phyloP scores from a whole-genome alignment of 2,113 vertebrate genomes.

The Rhinopomastus cyanomelas region DNA sequence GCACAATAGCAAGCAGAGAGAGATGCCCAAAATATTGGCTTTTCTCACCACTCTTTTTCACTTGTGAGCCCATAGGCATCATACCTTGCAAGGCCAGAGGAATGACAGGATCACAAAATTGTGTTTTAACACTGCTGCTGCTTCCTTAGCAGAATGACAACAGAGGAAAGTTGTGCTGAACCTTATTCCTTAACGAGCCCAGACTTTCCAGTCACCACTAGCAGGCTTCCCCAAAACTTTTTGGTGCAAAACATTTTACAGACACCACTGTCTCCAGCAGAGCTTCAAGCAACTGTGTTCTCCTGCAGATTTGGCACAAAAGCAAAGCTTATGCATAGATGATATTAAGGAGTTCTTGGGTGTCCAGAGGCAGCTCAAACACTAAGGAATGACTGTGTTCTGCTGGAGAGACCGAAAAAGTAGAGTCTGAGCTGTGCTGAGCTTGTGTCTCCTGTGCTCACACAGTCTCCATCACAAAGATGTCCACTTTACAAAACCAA shows the following conservation, averaged over 20 bases:
- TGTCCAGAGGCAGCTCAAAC: not conserved
- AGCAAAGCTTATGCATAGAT: not conserved
- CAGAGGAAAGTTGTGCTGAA: not conserved
- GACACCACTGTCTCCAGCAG: not conserved
- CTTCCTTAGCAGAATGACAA: not conserved
- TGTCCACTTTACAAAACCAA: not conserved
- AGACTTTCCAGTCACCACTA: not conserved
- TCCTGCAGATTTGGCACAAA: not conserved
- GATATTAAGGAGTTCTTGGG: not conserved
- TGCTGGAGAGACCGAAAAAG: not conserved
- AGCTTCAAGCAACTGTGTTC: not conserved
- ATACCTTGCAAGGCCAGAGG: not conserved
- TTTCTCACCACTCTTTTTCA: not conserved
- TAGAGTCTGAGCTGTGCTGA: not conserved
- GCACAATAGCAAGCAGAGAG: not conserved
- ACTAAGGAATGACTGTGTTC: rapidly evolving
- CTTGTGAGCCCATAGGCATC: rapidly evolving
- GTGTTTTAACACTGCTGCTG: not conserved
- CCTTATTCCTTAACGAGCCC: not conserved
- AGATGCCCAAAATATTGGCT: not conserved
- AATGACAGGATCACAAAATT: not conserved
- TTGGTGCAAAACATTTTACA: not conserved
- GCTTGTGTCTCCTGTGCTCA: not conserved
- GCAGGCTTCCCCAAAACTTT: not conserved
- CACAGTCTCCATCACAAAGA: not conserved